Percentiles rank a stretch among this genome's conserved stretches.
Evolutionary conservation across 2,113 vertebrate species (phyloP).

Genomic region (Haemorhous mexicanus): DNA sequence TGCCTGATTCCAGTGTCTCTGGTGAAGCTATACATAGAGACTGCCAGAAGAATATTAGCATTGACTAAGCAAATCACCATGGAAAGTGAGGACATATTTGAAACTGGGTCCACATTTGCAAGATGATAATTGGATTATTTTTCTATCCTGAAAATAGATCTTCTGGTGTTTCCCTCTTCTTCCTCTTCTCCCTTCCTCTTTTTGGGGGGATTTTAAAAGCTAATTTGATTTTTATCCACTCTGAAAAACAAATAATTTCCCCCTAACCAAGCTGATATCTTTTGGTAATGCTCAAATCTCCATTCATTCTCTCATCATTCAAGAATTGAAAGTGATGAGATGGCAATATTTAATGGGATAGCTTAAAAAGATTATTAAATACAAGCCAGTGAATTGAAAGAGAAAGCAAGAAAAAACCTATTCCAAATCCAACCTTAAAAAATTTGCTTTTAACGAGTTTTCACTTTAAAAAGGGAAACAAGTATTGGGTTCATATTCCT

Average conservation of each 20-base stretch:
- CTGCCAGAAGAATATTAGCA: not conserved
- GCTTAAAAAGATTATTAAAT: not conserved
- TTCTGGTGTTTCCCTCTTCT: not conserved
- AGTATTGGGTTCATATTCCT: not conserved
- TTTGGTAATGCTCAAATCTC: not conserved
- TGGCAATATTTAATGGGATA: not conserved
- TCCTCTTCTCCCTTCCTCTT: not conserved
- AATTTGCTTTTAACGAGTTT: not conserved
- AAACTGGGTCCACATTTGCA: not conserved
- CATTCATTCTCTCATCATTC: not conserved
- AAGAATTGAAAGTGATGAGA: not conserved
- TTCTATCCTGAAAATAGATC: not conserved
- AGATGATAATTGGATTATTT: not conserved
- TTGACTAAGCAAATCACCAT: not conserved
- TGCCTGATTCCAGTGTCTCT: not conserved
- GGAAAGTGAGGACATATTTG: not conserved
- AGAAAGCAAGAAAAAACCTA: not conserved
- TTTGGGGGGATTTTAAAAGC: not conserved
- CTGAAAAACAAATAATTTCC: not conserved
- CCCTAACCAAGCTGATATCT: not conserved
- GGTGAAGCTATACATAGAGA: not conserved
- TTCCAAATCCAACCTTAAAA: not conserved
- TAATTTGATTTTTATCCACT: not conserved
- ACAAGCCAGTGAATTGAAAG: not conserved
- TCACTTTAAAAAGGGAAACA: constrained; percentile 5